These are phyloP conservation scores for Calyptomena viridis DNA, from an alignment of 2,113 vertebrate genomes.

Conservation along the genomic window DNA sequence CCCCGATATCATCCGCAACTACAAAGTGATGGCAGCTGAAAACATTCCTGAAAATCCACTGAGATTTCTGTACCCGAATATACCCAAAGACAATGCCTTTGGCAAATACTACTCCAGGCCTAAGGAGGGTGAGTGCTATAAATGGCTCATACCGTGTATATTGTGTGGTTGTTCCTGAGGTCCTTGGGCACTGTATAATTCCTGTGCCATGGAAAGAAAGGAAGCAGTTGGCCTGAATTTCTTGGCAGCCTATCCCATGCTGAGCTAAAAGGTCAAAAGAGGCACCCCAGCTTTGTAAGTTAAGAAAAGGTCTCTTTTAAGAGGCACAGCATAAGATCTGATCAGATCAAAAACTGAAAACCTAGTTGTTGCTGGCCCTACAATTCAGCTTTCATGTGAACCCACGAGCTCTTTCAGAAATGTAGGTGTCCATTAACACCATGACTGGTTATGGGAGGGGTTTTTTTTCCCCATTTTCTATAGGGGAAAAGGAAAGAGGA, in stretches of 20 bases:
- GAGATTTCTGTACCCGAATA: conserved; percentile 87
- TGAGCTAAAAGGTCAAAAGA: not conserved
- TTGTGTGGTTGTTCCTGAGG: not conserved
- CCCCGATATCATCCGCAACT: conserved; percentile 94
- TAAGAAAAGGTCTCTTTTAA: not conserved
- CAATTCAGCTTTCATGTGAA: not conserved
- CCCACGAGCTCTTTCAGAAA: not conserved
- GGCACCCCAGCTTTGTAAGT: not conserved
- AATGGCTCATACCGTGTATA: rapidly evolving
- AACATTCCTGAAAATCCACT: conserved; percentile 96
- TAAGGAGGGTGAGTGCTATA: conserved; percentile 80
- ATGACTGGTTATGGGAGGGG: not conserved
- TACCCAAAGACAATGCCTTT: conserved; percentile 92
- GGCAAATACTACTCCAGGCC: conserved; percentile 94
- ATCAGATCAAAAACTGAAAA: not conserved
- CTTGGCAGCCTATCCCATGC: not conserved
- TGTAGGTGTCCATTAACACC: not conserved
- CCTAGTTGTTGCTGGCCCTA: rapidly evolving
- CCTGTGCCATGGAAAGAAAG: not conserved
- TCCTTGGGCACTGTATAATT: not conserved
- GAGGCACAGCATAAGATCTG: not conserved
- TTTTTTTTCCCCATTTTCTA: not conserved
- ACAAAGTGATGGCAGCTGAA: conserved; percentile 95
- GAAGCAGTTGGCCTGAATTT: not conserved
- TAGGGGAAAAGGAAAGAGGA: not conserved